These are phyloP conservation scores for Sycon ciliatum DNA, from an alignment of 37 sponge, comb jelly and placozoan species.

Conservation along the genomic window DNA sequence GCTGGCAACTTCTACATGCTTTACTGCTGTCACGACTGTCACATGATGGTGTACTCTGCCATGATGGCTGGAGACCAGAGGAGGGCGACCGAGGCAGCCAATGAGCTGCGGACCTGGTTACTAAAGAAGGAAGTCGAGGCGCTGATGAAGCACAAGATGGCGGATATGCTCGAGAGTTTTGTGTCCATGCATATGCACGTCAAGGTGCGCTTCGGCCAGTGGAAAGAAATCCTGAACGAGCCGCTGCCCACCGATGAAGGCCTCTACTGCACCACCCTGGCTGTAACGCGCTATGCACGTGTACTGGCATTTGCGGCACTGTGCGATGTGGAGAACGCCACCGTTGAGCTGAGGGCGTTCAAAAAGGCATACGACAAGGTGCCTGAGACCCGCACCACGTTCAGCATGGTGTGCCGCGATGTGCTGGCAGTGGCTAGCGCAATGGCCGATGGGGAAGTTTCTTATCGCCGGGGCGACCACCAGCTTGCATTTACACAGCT, in stretches of 20 bases:
- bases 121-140: too few species aligned
- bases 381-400: slow-evolving; percentile 19
- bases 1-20: slow-evolving; percentile 42
- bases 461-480: slow-evolving; percentile 38
- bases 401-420: slow-evolving; percentile 46
- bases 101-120: too few species aligned
- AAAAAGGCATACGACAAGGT: slow-evolving; percentile 32
- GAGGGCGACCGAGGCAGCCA: slow-evolving; percentile 31
- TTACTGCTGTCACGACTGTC: slow-evolving; percentile 52
- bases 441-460: too few species aligned
- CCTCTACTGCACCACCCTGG: slow-evolving; percentile 31
- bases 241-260: slow-evolving; percentile 47
- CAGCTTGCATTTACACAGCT: slow-evolving; percentile 43
- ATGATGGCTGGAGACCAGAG: slow-evolving; percentile 55
- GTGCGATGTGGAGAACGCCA: slow-evolving; percentile 41
- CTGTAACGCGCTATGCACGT: slow-evolving; percentile 49
- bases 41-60: slow-evolving; percentile 53
- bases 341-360: slow-evolving; percentile 33
- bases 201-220: slow-evolving; percentile 52
- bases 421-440: too few species aligned
- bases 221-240: slow-evolving; percentile 45
- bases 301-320: slow-evolving; percentile 53
- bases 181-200: slow-evolving; percentile 44
- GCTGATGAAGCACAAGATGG: slow-evolving; percentile 33
- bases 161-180: slow-evolving; percentile 40